Evolutionary conservation across 2,797 vertebrate species (phyloP).

Genomic region (Melopsittacus undulatus): DNA sequence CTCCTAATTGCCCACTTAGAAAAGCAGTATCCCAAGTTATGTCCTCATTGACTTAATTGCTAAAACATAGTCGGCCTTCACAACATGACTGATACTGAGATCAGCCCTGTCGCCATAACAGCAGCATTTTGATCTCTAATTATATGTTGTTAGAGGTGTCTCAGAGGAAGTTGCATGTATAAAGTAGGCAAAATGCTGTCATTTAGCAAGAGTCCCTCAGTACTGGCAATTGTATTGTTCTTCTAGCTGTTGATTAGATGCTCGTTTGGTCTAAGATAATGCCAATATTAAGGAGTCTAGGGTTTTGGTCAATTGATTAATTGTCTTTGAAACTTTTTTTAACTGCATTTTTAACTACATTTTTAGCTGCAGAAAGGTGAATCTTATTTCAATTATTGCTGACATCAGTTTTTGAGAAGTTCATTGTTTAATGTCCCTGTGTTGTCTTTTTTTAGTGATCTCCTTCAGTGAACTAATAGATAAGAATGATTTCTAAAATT

Average conservation of each 20-base stretch:
- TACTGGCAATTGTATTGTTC: neutral
- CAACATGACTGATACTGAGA: neutral
- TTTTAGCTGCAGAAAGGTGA: neutral
- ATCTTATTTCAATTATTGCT: neutral
- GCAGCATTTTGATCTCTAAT: slow-evolving; percentile 26
- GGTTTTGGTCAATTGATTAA: neutral
- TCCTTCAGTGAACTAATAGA: neutral
- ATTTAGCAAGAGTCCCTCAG: neutral
- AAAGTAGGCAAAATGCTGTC: neutral
- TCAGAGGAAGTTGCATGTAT: neutral
- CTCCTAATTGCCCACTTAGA: neutral
- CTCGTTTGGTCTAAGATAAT: neutral
- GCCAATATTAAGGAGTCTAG: neutral
- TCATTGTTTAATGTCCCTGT: neutral
- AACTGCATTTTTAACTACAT: neutral
- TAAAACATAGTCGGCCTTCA: neutral
- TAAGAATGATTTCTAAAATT: neutral
- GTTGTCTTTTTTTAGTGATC: neutral
- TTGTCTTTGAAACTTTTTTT: neutral
- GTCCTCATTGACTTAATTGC: slow-evolving; percentile 15
- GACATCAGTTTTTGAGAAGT: neutral
- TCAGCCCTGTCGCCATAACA: neutral
- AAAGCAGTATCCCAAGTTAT: neutral
- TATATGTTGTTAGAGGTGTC: neutral
- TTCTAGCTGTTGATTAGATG: neutral